Evolutionary conservation across 2,113 vertebrate genomes (phyloP).

Genomic region (Conger conger): DNA sequence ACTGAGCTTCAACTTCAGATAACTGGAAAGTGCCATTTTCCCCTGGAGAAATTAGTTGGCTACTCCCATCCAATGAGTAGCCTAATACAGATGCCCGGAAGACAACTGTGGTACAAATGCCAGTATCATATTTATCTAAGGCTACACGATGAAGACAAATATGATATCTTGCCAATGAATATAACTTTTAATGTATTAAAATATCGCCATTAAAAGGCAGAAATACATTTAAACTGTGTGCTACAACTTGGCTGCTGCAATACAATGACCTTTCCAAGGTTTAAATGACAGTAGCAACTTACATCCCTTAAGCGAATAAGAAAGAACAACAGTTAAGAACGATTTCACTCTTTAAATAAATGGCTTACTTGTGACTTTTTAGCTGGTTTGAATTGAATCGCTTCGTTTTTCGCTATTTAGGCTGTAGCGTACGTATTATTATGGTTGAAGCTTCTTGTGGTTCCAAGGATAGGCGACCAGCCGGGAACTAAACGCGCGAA

Average conservation of each 20-base stretch:
- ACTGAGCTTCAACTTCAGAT: conserved; percentile 15
- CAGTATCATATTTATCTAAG: not conserved
- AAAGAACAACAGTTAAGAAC: conserved; percentile 10
- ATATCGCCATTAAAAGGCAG: conserved; percentile 29
- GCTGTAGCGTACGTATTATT: too few species aligned
- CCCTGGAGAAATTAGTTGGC: not conserved
- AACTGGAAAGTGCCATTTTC: not conserved
- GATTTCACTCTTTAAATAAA: conserved; percentile 19
- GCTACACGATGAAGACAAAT: conserved; percentile 1
- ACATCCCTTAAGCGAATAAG: conserved; percentile 21
- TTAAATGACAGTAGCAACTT: conserved; percentile 28
- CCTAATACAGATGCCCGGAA: not conserved
- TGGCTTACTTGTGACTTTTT: conserved; percentile 32
- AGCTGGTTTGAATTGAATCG: conserved; percentile 17
- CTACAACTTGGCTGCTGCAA: conserved; percentile 13
- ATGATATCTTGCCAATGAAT: not conserved
- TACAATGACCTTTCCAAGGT: conserved; percentile 35
- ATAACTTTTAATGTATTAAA: not conserved
- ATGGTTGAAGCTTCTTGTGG: conserved; percentile 31
- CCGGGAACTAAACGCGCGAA: not conserved
- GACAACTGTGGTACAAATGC: not conserved
- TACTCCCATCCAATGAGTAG: not conserved
- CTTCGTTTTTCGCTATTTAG: too few species aligned
- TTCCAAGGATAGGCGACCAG: not conserved
- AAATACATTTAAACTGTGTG: conserved; percentile 5